phyloP scores from a whole-genome alignment of 2,797 vertebrate species.

The Falco peregrinus region DNA sequence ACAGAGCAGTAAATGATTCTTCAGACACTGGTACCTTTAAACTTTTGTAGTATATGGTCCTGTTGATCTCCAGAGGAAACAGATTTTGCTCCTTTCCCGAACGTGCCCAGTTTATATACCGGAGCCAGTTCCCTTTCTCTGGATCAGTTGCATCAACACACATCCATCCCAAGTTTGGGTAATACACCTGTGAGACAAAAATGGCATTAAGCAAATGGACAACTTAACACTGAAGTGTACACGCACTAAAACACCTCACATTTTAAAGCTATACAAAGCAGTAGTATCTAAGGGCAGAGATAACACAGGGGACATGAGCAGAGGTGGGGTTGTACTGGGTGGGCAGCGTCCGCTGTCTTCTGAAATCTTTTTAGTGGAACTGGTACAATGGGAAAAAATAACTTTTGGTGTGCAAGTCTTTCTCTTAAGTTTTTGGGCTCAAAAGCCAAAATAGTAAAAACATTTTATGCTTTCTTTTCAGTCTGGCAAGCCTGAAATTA shows the following conservation, averaged over 20 bases:
- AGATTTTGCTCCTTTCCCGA: conserved; percentile 91
- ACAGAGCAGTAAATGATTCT: background rate
- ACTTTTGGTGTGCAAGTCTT: background rate
- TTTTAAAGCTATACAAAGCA: background rate
- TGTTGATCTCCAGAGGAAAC: conserved; percentile 93
- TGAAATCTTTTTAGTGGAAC: background rate
- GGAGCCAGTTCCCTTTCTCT: conserved; percentile 91
- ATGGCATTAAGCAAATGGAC: background rate
- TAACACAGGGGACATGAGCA: background rate
- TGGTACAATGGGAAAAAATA: accelerated
- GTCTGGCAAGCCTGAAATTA: background rate
- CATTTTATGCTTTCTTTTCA: background rate
- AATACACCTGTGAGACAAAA: conserved; percentile 84
- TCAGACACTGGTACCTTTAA: conserved; percentile 81
- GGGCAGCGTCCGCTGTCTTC: accelerated
- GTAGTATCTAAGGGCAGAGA: background rate
- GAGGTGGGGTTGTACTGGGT: background rate
- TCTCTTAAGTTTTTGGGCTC: background rate
- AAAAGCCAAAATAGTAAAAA: background rate
- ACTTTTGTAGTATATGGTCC: conserved; percentile 93
- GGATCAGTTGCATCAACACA: conserved; percentile 94
- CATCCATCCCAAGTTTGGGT: conserved; percentile 94
- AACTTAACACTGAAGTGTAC: background rate
- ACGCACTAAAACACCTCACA: background rate
- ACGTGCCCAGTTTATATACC: conserved; percentile 92